Evolutionary conservation across 2,113 vertebrate species (phyloP).

Genomic region (Glaucidium brasilianum): DNA sequence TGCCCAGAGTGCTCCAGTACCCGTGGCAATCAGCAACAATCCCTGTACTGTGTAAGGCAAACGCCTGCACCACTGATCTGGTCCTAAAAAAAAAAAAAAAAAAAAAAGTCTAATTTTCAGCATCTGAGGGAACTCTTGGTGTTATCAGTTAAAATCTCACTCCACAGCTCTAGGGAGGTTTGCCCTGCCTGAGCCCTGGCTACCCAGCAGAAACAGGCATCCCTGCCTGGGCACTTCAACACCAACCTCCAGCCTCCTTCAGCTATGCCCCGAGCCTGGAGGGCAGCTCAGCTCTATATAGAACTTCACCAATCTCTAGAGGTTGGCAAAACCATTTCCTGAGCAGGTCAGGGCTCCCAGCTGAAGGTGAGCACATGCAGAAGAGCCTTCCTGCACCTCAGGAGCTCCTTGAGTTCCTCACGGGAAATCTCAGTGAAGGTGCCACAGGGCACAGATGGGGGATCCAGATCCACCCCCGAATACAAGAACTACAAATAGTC

Average conservation of each 20-base stretch:
- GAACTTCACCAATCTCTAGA: accelerated
- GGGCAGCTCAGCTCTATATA: background rate
- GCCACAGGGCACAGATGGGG: accelerated
- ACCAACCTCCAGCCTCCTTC: background rate
- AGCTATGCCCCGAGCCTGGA: accelerated
- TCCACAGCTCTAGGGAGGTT: background rate
- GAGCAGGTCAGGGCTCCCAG: background rate
- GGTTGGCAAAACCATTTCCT: background rate
- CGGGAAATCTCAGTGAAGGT: background rate
- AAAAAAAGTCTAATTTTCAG: background rate
- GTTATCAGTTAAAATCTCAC: background rate
- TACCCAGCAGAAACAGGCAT: background rate
- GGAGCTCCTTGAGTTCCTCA: background rate
- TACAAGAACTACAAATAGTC: background rate
- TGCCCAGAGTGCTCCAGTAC: background rate
- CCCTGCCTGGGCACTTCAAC: background rate
- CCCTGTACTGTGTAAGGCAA: background rate
- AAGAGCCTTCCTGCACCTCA: background rate
- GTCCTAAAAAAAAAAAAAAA: background rate
- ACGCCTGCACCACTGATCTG: background rate
- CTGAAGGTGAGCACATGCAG: background rate
- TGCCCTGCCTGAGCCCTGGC: background rate
- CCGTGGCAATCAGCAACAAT: background rate
- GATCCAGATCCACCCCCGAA: background rate
- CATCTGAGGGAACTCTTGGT: background rate